Evolutionary conservation across 1,140 invertebrate species (phyloP).

Genomic region (Nasonia longicornis): DNA sequence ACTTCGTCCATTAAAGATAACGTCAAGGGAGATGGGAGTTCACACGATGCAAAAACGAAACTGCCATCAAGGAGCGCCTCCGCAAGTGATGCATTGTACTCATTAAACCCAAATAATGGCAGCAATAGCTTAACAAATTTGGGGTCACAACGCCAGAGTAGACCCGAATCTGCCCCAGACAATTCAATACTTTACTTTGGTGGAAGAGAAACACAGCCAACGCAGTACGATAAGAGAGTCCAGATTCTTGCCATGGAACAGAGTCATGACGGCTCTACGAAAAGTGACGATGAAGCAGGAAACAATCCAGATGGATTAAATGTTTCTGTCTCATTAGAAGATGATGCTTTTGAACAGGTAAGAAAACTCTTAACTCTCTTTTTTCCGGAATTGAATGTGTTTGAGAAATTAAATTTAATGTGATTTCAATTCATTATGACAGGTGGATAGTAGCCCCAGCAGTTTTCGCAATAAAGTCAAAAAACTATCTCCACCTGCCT

Average conservation of each 20-base stretch:
- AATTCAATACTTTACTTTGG: constrained; percentile 46
- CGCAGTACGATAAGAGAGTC: constrained; percentile 28
- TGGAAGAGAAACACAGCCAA: constrained; percentile 20
- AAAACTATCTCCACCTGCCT: constrained; percentile 74
- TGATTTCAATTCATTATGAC: neutral
- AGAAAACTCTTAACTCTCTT: neutral
- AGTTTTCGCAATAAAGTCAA: constrained; percentile 47
- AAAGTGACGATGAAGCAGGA: neutral
- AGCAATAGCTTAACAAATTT: constrained; percentile 36
- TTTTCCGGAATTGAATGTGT: neutral
- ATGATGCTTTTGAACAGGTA: constrained; percentile 37
- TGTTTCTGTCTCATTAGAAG: neutral
- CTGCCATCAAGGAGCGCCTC: constrained; percentile 56
- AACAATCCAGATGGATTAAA: neutral
- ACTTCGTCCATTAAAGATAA: constrained; percentile 47
- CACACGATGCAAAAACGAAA: constrained; percentile 38
- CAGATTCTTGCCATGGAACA: constrained; percentile 26
- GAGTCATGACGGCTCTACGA: neutral
- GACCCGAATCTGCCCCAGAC: constrained; percentile 57
- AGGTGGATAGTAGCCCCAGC: constrained; percentile 17
- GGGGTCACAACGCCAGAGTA: constrained; percentile 29
- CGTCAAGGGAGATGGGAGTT: constrained; percentile 39
- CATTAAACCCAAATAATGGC: neutral
- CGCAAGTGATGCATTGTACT: constrained; percentile 52
- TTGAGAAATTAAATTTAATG: neutral